phyloP scores from a whole-genome alignment of 2,888 invertebrate species.

The Hesperia comma region DNA sequence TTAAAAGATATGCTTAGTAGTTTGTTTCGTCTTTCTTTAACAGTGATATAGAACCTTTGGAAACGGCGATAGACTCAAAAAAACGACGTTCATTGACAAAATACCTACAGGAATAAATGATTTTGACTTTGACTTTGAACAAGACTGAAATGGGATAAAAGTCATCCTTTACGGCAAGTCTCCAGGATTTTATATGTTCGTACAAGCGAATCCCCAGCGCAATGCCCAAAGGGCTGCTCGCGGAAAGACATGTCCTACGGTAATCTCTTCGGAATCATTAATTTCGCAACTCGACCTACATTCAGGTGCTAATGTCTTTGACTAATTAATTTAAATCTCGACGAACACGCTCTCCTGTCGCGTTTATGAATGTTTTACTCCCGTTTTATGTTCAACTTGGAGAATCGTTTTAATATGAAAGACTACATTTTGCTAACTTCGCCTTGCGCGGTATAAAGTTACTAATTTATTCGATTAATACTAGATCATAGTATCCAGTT shows the following conservation, averaged over 20 bases:
- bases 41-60: no score
- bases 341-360: constrained; percentile 34
- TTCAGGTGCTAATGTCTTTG: constrained; percentile 46
- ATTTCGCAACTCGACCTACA: constrained; percentile 27
- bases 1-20: no score
- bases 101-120: no score
- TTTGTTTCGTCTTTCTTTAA: no score
- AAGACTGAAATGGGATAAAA: no score
- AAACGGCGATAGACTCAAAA: no score
- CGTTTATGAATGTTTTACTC: constrained; percentile 16
- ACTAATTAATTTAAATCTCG: constrained; percentile 53
- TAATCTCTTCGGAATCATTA: constrained; percentile 34
- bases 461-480: no score
- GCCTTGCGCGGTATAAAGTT: background rate
- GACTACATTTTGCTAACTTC: background rate
- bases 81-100: no score
- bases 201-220: background rate
- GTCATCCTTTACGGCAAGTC: no score
- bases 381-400: constrained; percentile 18
- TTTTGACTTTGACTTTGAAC: no score
- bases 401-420: constrained; percentile 7
- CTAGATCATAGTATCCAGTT: no score
- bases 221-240: background rate
- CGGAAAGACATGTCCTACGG: background rate
- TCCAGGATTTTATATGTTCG: no score